Evolutionary conservation across 2,888 invertebrate species (phyloP).

Genomic region (Microchrysa polita): DNA sequence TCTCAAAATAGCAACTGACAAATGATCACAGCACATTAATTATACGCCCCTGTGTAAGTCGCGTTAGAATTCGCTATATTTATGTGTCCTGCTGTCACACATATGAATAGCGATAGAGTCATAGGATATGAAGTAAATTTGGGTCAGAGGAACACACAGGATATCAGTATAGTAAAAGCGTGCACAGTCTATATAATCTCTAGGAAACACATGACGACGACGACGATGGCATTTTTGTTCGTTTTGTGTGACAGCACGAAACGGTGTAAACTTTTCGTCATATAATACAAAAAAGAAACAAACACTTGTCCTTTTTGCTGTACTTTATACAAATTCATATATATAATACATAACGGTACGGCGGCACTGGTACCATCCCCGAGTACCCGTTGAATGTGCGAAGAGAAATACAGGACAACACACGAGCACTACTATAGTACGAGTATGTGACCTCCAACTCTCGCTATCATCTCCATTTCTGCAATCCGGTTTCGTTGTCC

Average conservation of each 20-base stretch:
- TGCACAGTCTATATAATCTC: background rate
- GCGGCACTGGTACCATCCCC: too few relatives aligned
- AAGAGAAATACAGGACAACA: too few relatives aligned
- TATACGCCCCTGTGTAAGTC: background rate
- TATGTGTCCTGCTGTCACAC: slow-evolving; percentile 11
- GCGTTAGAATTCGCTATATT: too few relatives aligned
- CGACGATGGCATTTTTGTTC: too few relatives aligned
- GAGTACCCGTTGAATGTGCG: too few relatives aligned
- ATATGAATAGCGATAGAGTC: background rate
- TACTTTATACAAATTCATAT: too few relatives aligned
- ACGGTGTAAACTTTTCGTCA: slow-evolving; percentile 15
- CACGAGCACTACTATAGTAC: too few relatives aligned
- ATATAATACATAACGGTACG: too few relatives aligned
- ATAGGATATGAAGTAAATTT: background rate
- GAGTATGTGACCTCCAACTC: too few relatives aligned
- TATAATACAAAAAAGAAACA: slow-evolving; percentile 15
- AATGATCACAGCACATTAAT: slow-evolving; percentile 11
- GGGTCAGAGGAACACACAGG: slow-evolving; percentile 1
- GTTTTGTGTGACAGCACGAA: too few relatives aligned
- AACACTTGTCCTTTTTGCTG: slow-evolving; percentile 37
- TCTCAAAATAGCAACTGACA: slow-evolving; percentile 2
- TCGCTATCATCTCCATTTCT: background rate
- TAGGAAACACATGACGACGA: too few relatives aligned
- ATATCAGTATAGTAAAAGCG: background rate
- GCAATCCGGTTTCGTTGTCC: background rate